Base-by-base conservation (phyloP, 2,797 vertebrate genomes). In the Pangasius djambal region DNA sequence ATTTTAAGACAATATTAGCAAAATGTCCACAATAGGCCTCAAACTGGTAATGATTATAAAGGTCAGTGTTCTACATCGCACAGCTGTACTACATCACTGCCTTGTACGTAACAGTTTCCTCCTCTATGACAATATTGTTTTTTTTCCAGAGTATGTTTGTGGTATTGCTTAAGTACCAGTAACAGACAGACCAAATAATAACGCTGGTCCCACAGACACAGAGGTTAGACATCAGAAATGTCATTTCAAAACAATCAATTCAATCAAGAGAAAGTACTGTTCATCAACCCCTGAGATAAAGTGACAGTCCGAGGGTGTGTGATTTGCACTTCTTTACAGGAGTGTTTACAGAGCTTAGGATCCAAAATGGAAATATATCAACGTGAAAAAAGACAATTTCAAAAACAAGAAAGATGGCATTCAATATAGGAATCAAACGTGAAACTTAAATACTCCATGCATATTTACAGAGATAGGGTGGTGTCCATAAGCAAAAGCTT, bases 271-370 rank as follows among this genome's bases (percentile, higher is more conserved):
- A 57, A 48, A 83, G 81, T 57, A n/a, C 52, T 86, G 72, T 37
- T 18, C 25, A 88, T 82, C 74, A 83, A 86, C 90, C 89, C 90
- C 90, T 91, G 90, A 91, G 91, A 87, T 89, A 83, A 89, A 91
- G 75, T 28, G 37, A 83, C 84, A 74, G 87, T 72, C 18, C 74
- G 67, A 75, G 69, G 48, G 63, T 65, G 84, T 75, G 90, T 84
- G 72, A 86, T 92, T 93, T 86, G 65, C 88, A 92, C 91, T 92
- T 93, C 69, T 40, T 89, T 65, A 67, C 69, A 82, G 59, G 87
- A 85, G 37, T 48, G 86, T 22, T 84, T 31, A 65, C 79, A 48
- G 77, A 57, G 28, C 18, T 85, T 16, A 12, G 87, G 89, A 70
- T 69, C 48, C 20, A 88, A 61, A 25, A 50, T 52, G 10, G 84